Conservation (phyloP, 2,113 vertebrate genomes). For the Cololabis saira region DNA sequence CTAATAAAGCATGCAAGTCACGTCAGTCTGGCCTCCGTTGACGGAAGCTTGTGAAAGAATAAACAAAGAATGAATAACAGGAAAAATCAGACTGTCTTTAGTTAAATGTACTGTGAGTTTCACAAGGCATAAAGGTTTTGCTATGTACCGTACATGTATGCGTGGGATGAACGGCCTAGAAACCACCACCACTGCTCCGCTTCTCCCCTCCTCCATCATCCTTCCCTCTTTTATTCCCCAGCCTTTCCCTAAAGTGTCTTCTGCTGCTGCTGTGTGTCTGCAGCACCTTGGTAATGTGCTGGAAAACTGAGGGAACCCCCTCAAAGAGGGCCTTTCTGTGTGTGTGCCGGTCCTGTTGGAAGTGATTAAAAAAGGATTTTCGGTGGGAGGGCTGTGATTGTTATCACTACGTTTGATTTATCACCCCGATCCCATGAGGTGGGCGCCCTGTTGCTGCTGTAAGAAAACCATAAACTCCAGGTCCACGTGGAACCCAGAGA, state of each 20-base stretch:
- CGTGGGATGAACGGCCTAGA: constrained; percentile 12
- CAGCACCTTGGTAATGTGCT: constrained; percentile 36
- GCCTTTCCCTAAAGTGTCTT: constrained; percentile 13
- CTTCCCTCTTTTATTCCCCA: constrained; percentile 11
- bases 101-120: constrained; percentile 1
- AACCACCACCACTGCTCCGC: constrained; percentile 27
- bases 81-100: not conserved
- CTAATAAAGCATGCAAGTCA: too few relatives aligned
- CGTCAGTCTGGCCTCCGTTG: too few relatives aligned
- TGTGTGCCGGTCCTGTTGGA: constrained; percentile 67
- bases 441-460: constrained; percentile 45
- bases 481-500: constrained; percentile 43
- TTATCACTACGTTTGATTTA: constrained; percentile 81
- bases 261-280: constrained; percentile 50
- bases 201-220: constrained; percentile 22
- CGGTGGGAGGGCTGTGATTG: constrained; percentile 65
- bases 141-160: not conserved
- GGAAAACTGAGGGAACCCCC: constrained; percentile 58
- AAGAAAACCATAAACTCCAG: constrained; percentile 68
- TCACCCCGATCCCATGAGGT: constrained; percentile 52
- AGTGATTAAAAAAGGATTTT: constrained; percentile 80
- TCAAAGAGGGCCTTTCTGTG: constrained; percentile 49
- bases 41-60: too few relatives aligned
- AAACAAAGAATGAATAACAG: too few relatives aligned
- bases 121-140: too few relatives aligned